Evolutionary conservation across 2,888 invertebrate genomes (phyloP).

Genomic region (Troides oblongomaculatus): DNA sequence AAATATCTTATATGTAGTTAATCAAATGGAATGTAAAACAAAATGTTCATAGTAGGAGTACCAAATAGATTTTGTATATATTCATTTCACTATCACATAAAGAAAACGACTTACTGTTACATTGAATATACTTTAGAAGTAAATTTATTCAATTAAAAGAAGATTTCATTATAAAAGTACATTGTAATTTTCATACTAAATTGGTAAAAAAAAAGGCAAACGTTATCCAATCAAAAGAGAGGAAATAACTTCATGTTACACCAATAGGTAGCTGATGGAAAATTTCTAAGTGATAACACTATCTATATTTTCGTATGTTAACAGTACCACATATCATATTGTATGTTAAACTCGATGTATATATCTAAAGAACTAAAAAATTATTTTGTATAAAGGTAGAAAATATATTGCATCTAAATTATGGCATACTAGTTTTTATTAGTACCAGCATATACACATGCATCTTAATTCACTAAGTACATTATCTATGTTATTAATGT

Average conservation of each 20-base stretch:
- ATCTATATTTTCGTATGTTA: not conserved
- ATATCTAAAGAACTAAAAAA: constrained; percentile 12
- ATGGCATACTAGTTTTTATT: constrained; percentile 65
- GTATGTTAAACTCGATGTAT: not conserved
- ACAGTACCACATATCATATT: not conserved
- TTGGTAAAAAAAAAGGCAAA: not conserved
- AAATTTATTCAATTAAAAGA: not conserved
- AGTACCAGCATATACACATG: constrained; percentile 24
- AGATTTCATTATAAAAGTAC: not conserved
- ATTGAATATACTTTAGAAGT: not conserved
- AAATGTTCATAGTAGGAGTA: not conserved
- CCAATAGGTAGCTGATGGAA: not conserved
- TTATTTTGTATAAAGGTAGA: constrained; percentile 46
- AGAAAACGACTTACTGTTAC: constrained; percentile 1
- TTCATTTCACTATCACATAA: constrained; percentile 14
- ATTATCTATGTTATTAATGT: constrained; percentile 23
- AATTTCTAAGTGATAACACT: not conserved
- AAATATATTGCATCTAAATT: constrained; percentile 66
- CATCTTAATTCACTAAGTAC: constrained; percentile 13
- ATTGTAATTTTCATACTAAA: not conserved
- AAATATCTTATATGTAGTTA: constrained; percentile 7
- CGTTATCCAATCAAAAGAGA: not conserved
- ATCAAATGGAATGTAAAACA: constrained; percentile 8
- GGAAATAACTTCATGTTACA: not conserved
- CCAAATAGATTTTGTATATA: not conserved